Evolutionary conservation across 2,113 vertebrate genomes (phyloP).

Genomic region (Mustela nigripes): DNA sequence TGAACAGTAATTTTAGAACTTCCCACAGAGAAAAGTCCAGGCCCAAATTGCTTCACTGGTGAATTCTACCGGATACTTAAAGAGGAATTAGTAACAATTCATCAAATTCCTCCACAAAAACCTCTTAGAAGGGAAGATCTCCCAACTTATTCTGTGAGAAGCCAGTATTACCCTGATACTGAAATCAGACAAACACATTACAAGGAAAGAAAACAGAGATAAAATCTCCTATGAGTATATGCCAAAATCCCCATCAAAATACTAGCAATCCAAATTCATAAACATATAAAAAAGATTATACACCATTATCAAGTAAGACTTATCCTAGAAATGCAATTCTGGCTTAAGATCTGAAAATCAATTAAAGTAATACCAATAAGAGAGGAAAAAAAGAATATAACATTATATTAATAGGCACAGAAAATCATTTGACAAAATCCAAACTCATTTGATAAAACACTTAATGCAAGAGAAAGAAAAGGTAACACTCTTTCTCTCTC

Average conservation of each 20-base stretch:
- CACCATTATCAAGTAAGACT: background rate
- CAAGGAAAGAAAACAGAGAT: background rate
- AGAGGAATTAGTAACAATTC: background rate
- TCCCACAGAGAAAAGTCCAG: background rate
- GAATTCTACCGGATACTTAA: background rate
- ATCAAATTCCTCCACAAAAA: background rate
- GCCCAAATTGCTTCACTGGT: background rate
- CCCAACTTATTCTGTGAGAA: background rate
- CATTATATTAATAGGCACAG: background rate
- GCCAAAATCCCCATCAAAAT: background rate
- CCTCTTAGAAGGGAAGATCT: background rate
- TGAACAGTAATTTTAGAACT: conserved; percentile 11
- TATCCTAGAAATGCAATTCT: background rate
- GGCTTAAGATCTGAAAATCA: background rate
- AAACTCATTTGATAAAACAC: background rate
- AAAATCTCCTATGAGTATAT: background rate
- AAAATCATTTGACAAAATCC: conserved; percentile 34
- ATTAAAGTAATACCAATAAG: background rate
- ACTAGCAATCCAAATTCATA: background rate
- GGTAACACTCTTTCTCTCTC: background rate
- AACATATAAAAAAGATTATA: background rate
- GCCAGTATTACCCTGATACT: background rate
- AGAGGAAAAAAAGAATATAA: background rate
- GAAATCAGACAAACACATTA: background rate
- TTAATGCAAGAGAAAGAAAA: background rate